A percentile compares a stretch with the other conserved stretches of the same genome.
Evolutionary conservation across 2,113 vertebrate genomes (phyloP).

Genomic region (Phoxinus phoxinus): DNA sequence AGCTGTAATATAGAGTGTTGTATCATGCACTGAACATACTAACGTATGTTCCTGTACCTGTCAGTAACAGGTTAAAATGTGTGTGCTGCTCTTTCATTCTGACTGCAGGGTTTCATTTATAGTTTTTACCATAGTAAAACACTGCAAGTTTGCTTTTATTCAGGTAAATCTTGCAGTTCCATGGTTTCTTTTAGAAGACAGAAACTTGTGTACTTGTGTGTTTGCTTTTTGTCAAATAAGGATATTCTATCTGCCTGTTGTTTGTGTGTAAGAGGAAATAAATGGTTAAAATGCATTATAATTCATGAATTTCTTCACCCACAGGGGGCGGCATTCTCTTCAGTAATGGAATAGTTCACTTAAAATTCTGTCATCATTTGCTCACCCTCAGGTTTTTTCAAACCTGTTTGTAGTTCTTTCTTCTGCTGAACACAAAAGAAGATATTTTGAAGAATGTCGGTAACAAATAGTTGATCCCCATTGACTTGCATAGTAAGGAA

Average conservation of each 20-base stretch:
- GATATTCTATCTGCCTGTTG: conserved; percentile 14
- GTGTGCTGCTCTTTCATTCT: not conserved
- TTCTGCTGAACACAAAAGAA: no score
- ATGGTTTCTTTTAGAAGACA: not conserved
- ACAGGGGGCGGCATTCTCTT: conserved; percentile 50
- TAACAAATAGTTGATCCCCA: no score
- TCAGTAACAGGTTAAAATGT: not conserved
- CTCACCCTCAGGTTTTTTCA: no score
- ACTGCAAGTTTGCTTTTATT: not conserved
- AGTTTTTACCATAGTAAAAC: not conserved
- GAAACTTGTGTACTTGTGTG: not conserved
- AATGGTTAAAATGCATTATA: conserved; percentile 24
- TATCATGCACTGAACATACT: conserved; percentile 1
- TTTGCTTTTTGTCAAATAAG: conserved; percentile 27
- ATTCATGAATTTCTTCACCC: conserved; percentile 37
- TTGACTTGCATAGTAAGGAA: no score
- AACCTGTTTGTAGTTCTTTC: no score
- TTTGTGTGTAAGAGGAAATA: conserved; percentile 32
- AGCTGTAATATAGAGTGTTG: not conserved
- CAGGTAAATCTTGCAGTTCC: not conserved
- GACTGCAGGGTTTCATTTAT: not conserved
- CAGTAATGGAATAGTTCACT: not conserved
- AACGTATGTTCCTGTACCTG: not conserved
- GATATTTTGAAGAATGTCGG: no score
- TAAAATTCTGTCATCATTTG: no score